Evolutionary conservation across 2,113 vertebrate genomes (phyloP).

Genomic region (Prionailurus viverrinus): DNA sequence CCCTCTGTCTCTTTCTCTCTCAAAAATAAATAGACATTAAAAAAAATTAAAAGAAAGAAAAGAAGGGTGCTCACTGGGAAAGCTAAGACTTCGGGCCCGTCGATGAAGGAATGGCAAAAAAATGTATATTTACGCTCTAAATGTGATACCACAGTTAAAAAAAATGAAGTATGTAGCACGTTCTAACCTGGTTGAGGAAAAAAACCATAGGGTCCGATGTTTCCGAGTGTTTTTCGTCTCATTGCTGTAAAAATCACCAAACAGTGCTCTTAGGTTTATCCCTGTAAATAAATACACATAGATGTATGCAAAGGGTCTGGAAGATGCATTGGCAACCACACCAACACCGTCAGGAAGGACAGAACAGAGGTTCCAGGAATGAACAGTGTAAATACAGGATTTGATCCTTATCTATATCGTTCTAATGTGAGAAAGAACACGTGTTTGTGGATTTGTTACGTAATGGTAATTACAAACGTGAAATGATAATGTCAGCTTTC

Average conservation of each 20-base stretch:
- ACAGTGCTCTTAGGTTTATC: background rate
- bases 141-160: slow-evolving; percentile 2
- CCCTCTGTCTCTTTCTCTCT: no score
- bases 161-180: background rate
- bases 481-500: background rate
- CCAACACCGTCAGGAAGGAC: background rate
- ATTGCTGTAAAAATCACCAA: background rate
- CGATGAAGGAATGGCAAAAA: background rate
- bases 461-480: background rate
- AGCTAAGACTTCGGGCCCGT: background rate
- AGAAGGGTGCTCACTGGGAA: background rate
- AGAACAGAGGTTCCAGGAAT: background rate
- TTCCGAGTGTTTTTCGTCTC: background rate
- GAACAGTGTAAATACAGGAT: background rate
- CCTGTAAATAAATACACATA: no score
- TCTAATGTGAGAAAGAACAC: background rate
- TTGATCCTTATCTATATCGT: background rate
- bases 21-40: no score
- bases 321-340: background rate
- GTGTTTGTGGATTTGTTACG: background rate
- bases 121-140: background rate
- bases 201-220: background rate
- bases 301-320: background rate
- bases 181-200: background rate
- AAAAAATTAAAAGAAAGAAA: background rate